Evolutionary conservation across 2,888 invertebrate genomes (phyloP), one percentile per base, ranked within the genome.

Genomic region (Epinotia ramella): DNA sequence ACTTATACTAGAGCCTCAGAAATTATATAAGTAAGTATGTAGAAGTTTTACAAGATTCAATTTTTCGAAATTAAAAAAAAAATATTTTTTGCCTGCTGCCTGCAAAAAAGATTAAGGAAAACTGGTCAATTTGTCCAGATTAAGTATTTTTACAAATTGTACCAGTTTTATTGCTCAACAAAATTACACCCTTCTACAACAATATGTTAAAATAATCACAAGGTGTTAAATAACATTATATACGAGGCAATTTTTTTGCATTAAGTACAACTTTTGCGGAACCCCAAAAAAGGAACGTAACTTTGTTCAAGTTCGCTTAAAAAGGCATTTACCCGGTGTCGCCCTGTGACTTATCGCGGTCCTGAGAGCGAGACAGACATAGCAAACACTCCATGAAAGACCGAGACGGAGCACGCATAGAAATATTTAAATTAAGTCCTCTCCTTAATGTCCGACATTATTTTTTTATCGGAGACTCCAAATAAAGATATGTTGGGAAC

Each of bases 391-490:
- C 4, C 4, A 24, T 0, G 66, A 89, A 77, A 70, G 84, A 80
- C 90, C 89, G 53, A 75, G 80, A 33, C 66, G 74, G 77, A 81
- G 33, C 82, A 81, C 84, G 84, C 81, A 72, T 87, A 88, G 87
- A 89, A 92, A 92, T 93, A 93, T 94, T 93, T 92, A 93, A 94
- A 94, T 93, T 92, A 92, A 92, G 91, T 89, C 88, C 88, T 89
- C 86, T 86, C 88, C 88, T 89, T 92, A 92, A 93, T 92, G 93
- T 92, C 73, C 82, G 87, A 91, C 92, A 92, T 94, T 93, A 93
- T 93, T 93, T 94, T 93, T 94, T 94, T 94, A 93, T 93, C 92
- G 90, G 88, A 80, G 84, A 82, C 81, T 84, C 87, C 87, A 89
- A 92, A 91, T 91, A 91, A 86, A 93, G 91, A 93, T 92, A 90